Evolutionary conservation across 2,888 invertebrate genomes (phyloP).

Genomic region (Homarus gammarus): DNA sequence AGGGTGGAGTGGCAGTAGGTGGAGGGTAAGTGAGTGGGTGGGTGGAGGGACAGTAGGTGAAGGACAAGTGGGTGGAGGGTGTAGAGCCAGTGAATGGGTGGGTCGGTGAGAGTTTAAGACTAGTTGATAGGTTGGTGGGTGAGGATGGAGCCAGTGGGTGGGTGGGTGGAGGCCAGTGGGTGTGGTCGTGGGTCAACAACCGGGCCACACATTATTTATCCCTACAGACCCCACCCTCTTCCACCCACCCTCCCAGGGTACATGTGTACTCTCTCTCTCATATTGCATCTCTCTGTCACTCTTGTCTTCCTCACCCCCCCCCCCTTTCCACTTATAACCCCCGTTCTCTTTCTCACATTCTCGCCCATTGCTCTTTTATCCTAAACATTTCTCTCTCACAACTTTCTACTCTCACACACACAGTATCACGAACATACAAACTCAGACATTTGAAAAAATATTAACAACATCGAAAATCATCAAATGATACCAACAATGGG

Average conservation of each 20-base stretch:
- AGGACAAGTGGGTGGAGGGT: not conserved
- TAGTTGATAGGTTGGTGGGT: not conserved
- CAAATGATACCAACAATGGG: no score
- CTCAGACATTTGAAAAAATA: not conserved
- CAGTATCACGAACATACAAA: slow-evolving; percentile 28
- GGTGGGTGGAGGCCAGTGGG: not conserved
- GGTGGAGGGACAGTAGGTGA: not conserved
- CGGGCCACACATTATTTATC: not conserved
- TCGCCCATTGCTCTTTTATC: not conserved
- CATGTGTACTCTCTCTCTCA: not conserved
- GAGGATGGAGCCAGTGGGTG: not conserved
- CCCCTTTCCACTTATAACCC: not conserved
- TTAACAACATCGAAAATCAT: no score
- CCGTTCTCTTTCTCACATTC: not conserved
- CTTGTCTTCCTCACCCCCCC: not conserved
- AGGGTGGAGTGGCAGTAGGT: not conserved
- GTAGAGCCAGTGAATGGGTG: no score
- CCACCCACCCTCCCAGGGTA: not conserved
- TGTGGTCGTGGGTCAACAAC: slow-evolving; percentile 7
- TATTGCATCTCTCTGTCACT: not conserved
- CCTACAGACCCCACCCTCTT: not conserved
- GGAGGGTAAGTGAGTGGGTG: not conserved
- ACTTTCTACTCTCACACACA: slow-evolving; percentile 16
- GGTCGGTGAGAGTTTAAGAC: no score
- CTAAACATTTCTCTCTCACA: not conserved